Conservation (phyloP, 1,140 invertebrate species). For the Brachionus rubens region DNA sequence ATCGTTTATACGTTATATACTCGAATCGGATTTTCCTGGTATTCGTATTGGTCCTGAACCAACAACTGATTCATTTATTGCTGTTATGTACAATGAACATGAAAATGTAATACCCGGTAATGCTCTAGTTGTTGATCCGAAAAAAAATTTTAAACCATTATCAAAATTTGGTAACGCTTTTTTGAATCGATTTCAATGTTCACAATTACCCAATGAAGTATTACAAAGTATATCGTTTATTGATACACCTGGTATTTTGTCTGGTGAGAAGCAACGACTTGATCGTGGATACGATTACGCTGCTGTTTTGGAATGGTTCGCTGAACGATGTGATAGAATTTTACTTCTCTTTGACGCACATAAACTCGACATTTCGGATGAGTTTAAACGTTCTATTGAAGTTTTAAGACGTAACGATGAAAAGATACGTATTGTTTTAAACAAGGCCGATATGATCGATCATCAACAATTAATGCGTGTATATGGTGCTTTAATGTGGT, state of each 20-base stretch:
- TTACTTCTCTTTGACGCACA: slow-evolving; percentile 96
- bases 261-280: slow-evolving; percentile 89
- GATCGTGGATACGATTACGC: slow-evolving; percentile 97
- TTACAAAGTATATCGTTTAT: slow-evolving; percentile 88
- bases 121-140: slow-evolving; percentile 92
- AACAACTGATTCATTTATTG: slow-evolving; percentile 96
- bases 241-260: slow-evolving; percentile 82
- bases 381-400: slow-evolving; percentile 87
- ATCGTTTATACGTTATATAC: slow-evolving; percentile 79
- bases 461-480: slow-evolving; percentile 97
- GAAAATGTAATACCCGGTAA: slow-evolving; percentile 94
- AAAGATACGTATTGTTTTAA: slow-evolving; percentile 94
- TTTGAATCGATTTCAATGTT: slow-evolving; percentile 89
- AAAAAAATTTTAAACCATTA: slow-evolving; percentile 87
- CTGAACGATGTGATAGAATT: slow-evolving; percentile 92
- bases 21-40: slow-evolving; percentile 61
- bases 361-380: slow-evolving; percentile 98
- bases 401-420: slow-evolving; percentile 86
- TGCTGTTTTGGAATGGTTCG: slow-evolving; percentile 96
- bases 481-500: slow-evolving; percentile 98
- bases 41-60: slow-evolving; percentile 63
- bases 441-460: slow-evolving; percentile 98
- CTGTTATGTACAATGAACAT: slow-evolving; percentile 79
- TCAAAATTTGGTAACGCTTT: slow-evolving; percentile 98
- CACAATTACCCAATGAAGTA: slow-evolving; percentile 66